Conservation (phyloP, 2,113 vertebrate genomes). For the Ictidomys tridecemlineatus region DNA sequence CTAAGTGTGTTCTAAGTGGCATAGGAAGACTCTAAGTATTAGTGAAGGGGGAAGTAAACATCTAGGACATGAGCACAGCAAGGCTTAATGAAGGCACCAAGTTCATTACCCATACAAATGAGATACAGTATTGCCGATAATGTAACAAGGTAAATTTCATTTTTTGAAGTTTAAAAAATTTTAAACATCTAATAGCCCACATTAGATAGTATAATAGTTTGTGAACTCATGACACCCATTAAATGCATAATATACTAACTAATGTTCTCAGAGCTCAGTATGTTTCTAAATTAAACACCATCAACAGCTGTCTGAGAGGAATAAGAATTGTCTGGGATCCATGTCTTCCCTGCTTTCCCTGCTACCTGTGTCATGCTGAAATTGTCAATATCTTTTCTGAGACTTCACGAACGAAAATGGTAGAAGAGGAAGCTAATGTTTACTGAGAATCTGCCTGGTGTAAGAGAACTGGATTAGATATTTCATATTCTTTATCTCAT, state of each 20-base stretch:
- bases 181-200: background rate
- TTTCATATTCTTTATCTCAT: background rate
- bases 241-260: conserved; percentile 10
- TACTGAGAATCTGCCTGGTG: background rate
- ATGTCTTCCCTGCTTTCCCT: background rate
- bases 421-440: background rate
- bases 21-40: background rate
- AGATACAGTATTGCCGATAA: background rate
- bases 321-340: background rate
- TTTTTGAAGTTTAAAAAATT: conserved; percentile 29
- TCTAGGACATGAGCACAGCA: background rate
- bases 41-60: too few species aligned
- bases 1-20: background rate
- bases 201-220: background rate
- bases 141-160: background rate
- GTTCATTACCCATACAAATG: background rate
- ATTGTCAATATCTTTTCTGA: background rate
- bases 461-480: background rate
- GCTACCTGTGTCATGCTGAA: background rate
- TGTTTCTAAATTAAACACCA: conserved; percentile 43
- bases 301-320: background rate
- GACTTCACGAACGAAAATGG: background rate
- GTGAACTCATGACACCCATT: background rate
- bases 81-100: background rate
- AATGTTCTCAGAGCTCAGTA: conserved; percentile 10